Evolutionary conservation across 2,797 vertebrate genomes (phyloP), one percentile per base, ranked within the genome.

Genomic region (Ctenochaetus hawaiiensis): DNA sequence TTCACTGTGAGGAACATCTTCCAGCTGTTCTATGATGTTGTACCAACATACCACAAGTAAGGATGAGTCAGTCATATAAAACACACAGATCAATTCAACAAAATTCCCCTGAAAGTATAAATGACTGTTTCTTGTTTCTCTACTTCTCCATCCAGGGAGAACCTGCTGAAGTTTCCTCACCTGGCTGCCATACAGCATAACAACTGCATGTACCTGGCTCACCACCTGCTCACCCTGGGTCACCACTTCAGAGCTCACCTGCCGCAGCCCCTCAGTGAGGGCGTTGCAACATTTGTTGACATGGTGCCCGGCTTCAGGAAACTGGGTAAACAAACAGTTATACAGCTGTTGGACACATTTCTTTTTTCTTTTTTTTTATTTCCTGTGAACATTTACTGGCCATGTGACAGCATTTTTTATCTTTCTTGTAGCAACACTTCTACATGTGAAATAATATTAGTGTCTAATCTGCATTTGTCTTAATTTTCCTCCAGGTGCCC

Each of bases 1-100:
- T 97, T 97, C 90, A 97, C 97, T 0, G 97, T 98, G 57, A 94
- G 97, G 86, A 98, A 99, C 85, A 96, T 99, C 81, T 99, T 99
- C 91, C 97, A 98, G 88, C 94, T 99, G 37, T 99, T 99, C 94
- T 96, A 95, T 8, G 98, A 99, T 45, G 98, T 99, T 0, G 98
- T 99, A n/a, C 98, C 98, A 9, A 99, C 96, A 0, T 99, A 98
- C 89, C 98, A 99, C 93, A 98, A 96, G 98, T 99, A 90, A 96
- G 95, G 85, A 43, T n/a, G n/a, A n/a, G n/a, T 62, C 39, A 12
- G 0, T 47, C 12, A 2, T 23, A 0, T 4, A 0, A 13, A 4
- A 1, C 0, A 1, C 0, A 16, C 2, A 6, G 5, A 14, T 54
- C 3, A 18, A 49, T 59, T 16, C 17, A 17, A 2, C 37, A 5